Evolutionary conservation across 2,113 vertebrate genomes (phyloP), one percentile per base, ranked within the genome.

Genomic region (Octodon degus): DNA sequence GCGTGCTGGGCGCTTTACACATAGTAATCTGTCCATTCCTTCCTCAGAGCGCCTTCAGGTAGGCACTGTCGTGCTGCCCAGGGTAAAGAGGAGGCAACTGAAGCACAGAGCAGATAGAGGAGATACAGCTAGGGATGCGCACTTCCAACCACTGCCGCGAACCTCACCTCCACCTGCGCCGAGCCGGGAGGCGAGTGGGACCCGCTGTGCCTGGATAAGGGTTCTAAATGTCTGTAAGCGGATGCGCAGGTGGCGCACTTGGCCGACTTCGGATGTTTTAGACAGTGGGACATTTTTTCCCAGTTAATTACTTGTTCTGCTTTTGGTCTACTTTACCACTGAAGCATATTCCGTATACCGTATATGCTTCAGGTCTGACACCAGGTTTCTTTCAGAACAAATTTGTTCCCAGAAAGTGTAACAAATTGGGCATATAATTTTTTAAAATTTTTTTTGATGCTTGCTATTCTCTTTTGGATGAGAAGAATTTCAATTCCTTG

Each of bases 401-500:
- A 16, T 34, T 65, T 74, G 34, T 85, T 93, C 16, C 65, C 34
- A 84, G 72, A 30, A 67, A 86, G 53, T 67, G 77, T 30, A 95
- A 74, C 50, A 80, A 86, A 84, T n/a, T 90, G 40, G 27, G 22
- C 86, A 84, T 83, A 43, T 40, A 76, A 80, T 76, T 53, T 55
- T 55, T 55, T 55, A 5, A 43, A 43, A 16, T 55, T 55, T 55
- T 55, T 55, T 55, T 55, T 68, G 65, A 70, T 68, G 50, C n/a
- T 80, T 43, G 1, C 60, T 92, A 19, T 32, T 94, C 81, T 95
- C 65, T 95, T 91, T 89, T n/a, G 58, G 60, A 89, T 91, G 17
- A 79, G 40, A 86, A 95, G 30, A 79, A 90, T 76, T 65, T 90
- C 37, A 34, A 20, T 74, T 84, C 90, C 79, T 91, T 80, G 93